Evolutionary conservation across 2,797 vertebrate species (phyloP).

Genomic region (Meriones psammophilus): DNA sequence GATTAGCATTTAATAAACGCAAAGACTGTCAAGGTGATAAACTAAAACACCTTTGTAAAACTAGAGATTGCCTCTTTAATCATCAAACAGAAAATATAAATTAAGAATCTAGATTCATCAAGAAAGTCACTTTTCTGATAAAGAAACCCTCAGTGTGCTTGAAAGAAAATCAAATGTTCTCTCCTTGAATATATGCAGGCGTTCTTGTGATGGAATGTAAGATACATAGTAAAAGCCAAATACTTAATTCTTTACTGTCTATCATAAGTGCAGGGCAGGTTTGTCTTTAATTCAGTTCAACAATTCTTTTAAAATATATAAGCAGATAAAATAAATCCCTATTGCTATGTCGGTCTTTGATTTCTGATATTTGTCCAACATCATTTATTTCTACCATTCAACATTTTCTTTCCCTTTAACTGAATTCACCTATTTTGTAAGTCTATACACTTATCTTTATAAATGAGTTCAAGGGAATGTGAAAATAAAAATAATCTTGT

Average conservation of each 20-base stretch:
- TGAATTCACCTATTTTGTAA: neutral
- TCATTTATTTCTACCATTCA: neutral
- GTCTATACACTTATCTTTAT: neutral
- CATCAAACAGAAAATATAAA: constrained; percentile 88
- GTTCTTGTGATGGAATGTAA: neutral
- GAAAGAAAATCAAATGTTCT: constrained; percentile 79
- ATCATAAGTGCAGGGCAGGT: neutral
- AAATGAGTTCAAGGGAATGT: neutral
- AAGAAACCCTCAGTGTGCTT: constrained; percentile 73
- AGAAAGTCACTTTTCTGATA: constrained; percentile 87
- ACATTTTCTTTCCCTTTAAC: neutral
- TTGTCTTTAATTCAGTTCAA: neutral
- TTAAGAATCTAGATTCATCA: constrained; percentile 83
- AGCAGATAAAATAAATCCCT: neutral
- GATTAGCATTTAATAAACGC: constrained; percentile 88
- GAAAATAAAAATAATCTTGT: neutral
- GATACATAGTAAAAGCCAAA: neutral
- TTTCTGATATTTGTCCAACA: neutral
- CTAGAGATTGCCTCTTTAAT: constrained; percentile 86
- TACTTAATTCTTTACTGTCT: neutral
- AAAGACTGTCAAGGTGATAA: constrained; percentile 86
- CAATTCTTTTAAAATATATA: neutral
- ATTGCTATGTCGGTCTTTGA: neutral
- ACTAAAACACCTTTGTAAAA: constrained; percentile 78
- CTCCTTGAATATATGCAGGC: constrained; percentile 68